These are phyloP conservation scores for Neosalanx taihuensis DNA, from an alignment of 2,797 vertebrate genomes.

Conservation along the genomic window DNA sequence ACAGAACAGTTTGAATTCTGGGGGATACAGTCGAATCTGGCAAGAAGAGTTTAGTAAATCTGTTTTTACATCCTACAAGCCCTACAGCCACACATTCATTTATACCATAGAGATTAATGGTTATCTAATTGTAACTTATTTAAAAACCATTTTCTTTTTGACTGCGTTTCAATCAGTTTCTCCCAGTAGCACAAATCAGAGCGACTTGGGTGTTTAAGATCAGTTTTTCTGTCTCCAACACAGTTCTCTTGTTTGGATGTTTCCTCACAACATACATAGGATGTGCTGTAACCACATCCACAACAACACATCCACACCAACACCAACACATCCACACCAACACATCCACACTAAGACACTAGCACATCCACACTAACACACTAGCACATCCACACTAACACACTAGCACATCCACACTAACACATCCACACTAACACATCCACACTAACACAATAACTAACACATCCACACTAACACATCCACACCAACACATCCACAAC, in stretches of 20 bases:
- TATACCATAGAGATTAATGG: constrained; percentile 85
- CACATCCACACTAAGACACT: no score
- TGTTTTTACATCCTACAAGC: constrained; percentile 86
- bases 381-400: no score
- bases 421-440: no score
- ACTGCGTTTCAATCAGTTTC: constrained; percentile 82
- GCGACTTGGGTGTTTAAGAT: constrained; percentile 46
- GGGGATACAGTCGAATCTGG: constrained; percentile 77
- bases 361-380: no score
- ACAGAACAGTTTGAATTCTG: constrained; percentile 81
- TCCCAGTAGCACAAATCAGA: constrained; percentile 62
- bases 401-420: no score
- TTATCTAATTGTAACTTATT: constrained; percentile 90
- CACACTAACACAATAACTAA: no score
- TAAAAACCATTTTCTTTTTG: constrained; percentile 85
- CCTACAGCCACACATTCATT: constrained; percentile 86
- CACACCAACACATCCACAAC: no score
- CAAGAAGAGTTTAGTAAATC: constrained; percentile 81
- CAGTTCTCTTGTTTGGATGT: not conserved
- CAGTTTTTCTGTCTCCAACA: constrained; percentile 19
- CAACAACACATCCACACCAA: no score
- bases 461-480: no score
- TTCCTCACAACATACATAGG: no score
- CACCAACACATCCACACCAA: no score
- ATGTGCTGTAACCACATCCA: no score